phyloP scores from a whole-genome alignment of 2,888 invertebrate genomes.

The Scaeva pyrastri region DNA sequence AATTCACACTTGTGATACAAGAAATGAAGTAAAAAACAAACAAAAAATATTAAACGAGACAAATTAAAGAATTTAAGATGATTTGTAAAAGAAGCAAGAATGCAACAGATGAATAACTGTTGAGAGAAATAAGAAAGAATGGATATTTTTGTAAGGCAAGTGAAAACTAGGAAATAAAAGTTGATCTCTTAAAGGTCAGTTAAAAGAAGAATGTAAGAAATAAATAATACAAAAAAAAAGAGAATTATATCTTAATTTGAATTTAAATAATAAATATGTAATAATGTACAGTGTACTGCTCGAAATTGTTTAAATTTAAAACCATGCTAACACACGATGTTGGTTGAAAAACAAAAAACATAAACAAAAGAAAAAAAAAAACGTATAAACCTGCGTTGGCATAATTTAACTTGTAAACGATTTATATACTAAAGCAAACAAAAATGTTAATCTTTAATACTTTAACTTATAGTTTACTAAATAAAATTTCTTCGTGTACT shows the following conservation, averaged over 20 bases:
- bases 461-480: conserved; percentile 41
- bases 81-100: conserved; percentile 47
- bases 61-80: conserved; percentile 45
- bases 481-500: conserved; percentile 41
- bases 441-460: conserved; percentile 36
- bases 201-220: conserved; percentile 4
- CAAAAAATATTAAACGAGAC: conserved; percentile 29
- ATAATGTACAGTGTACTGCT: conserved; percentile 39
- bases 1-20: conserved; percentile 71
- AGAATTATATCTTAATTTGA: conserved; percentile 27
- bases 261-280: conserved; percentile 12
- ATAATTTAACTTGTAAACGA: conserved; percentile 35
- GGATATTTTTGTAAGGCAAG: conserved; percentile 60
- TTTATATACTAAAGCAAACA: conserved; percentile 35
- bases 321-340: conserved; percentile 28
- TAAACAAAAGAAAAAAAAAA: neutral
- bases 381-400: conserved; percentile 33
- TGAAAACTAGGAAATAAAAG: conserved; percentile 18
- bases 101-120: neutral
- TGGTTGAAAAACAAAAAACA: conserved; percentile 14
- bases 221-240: neutral
- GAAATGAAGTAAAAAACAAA: conserved; percentile 45
- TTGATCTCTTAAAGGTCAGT: conserved; percentile 17
- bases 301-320: conserved; percentile 32
- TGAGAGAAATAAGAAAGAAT: conserved; percentile 27